Percentiles rank a stretch among this genome's conserved stretches.
These are phyloP conservation scores for Tragelaphus eurycerus DNA, from an alignment of 2,797 vertebrate species.

Conservation along the genomic window DNA sequence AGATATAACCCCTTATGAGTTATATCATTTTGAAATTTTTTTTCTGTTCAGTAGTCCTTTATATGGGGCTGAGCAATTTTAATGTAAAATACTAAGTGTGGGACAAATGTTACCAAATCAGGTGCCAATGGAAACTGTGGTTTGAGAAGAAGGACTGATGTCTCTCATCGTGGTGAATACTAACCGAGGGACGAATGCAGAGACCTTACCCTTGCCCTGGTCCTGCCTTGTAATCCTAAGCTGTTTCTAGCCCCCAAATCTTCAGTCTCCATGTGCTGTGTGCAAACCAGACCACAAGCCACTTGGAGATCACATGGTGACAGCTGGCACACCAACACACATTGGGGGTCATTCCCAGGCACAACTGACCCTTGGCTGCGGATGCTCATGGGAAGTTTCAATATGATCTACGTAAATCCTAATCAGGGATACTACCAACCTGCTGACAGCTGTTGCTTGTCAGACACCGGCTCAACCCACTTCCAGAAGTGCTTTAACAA, in stretches of 20 bases:
- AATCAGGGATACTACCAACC: not conserved
- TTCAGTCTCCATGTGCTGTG: not conserved
- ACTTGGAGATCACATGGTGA: not conserved
- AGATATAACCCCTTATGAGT: not conserved
- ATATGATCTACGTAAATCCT: fast-evolving
- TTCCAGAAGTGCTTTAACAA: not conserved
- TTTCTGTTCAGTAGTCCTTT: not conserved
- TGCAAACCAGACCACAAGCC: not conserved
- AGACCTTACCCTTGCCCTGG: fast-evolving
- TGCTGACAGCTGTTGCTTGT: not conserved
- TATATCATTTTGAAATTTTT: not conserved
- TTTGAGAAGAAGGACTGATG: not conserved
- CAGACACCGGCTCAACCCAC: fast-evolving
- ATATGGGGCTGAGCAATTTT: not conserved
- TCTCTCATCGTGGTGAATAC: not conserved
- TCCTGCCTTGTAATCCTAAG: not conserved
- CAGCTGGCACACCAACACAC: no score
- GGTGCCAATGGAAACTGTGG: not conserved
- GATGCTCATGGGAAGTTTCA: not conserved
- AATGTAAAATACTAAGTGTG: not conserved
- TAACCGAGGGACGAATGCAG: fast-evolving
- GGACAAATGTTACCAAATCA: not conserved
- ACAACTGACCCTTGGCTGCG: fast-evolving
- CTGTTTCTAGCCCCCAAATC: not conserved
- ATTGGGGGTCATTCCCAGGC: fast-evolving